Evolutionary conservation across 1,140 invertebrate species (phyloP).

Genomic region (Coptotermes formosanus): DNA sequence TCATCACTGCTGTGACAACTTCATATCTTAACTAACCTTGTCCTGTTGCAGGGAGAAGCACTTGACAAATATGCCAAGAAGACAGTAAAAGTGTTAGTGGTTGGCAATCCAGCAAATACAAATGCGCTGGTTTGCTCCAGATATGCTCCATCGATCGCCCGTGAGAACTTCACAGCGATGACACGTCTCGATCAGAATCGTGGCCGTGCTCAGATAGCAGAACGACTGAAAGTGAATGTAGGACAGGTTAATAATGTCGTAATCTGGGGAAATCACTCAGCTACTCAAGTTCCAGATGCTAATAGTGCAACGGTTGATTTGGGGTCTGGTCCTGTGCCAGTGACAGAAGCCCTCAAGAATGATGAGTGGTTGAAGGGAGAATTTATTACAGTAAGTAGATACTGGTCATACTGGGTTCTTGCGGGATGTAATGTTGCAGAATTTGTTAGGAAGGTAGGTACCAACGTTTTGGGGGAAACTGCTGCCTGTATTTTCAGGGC

Average conservation of each 20-base stretch:
- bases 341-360: constrained; percentile 77
- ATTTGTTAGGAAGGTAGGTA: too few relatives aligned
- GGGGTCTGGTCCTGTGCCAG: constrained; percentile 54
- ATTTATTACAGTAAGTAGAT: constrained; percentile 66
- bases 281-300: constrained; percentile 97
- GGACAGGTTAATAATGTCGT: constrained; percentile 85
- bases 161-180: constrained; percentile 97
- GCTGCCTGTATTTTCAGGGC: too few relatives aligned
- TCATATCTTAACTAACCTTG: background rate
- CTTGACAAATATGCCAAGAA: constrained; percentile 92
- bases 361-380: constrained; percentile 74
- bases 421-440: too few relatives aligned
- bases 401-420: too few relatives aligned
- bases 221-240: constrained; percentile 62
- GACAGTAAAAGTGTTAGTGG: constrained; percentile 93
- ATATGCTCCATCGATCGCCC: constrained; percentile 96
- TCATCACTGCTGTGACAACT: too few relatives aligned
- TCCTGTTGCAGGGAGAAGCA: constrained; percentile 69
- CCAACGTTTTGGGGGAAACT: too few relatives aligned
- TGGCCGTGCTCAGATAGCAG: constrained; percentile 80
- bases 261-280: constrained; percentile 99
- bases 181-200: constrained; percentile 98
- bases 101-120: constrained; percentile 99
- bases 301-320: constrained; percentile 74
- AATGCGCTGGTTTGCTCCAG: constrained; percentile 96